Evolutionary conservation across 2,888 invertebrate species (phyloP).

Genomic region (Arctia plantaginis): DNA sequence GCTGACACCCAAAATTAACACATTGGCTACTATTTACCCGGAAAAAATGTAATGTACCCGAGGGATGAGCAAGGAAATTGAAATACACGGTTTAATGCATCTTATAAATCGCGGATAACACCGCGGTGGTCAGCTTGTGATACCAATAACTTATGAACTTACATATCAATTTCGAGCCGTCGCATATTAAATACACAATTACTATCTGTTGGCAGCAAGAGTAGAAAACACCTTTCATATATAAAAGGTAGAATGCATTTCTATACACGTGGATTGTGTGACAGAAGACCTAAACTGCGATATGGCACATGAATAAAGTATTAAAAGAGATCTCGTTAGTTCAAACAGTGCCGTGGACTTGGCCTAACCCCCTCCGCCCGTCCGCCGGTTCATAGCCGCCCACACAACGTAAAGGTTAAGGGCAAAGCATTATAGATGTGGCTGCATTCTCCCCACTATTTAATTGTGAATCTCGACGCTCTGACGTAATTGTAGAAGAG

Average conservation of each 20-base stretch:
- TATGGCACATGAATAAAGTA: slow-evolving; percentile 65
- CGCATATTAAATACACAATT: background rate
- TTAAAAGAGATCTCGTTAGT: slow-evolving; percentile 77
- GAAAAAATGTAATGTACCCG: no score
- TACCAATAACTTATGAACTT: background rate
- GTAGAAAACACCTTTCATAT: slow-evolving; percentile 25
- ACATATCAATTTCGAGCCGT: background rate
- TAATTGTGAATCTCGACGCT: slow-evolving; percentile 55
- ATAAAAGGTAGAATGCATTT: slow-evolving; percentile 8
- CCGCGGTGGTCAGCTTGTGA: no score
- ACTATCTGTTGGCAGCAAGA: slow-evolving; percentile 12
- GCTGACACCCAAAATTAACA: no score
- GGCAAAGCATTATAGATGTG: slow-evolving; percentile 63
- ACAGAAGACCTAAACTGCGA: slow-evolving; percentile 56
- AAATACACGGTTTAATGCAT: no score
- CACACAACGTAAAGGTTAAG: slow-evolving; percentile 74
- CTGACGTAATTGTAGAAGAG: slow-evolving; percentile 25
- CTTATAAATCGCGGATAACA: no score
- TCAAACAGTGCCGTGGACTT: slow-evolving; percentile 65
- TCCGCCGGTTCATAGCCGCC: slow-evolving; percentile 45
- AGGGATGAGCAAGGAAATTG: no score
- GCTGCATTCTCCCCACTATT: slow-evolving; percentile 57
- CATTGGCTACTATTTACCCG: no score
- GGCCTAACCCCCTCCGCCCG: slow-evolving; percentile 37
- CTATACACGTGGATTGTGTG: slow-evolving; percentile 27